Base-by-base conservation (phyloP, 2,797 vertebrate genomes). In the Bradypus variegatus region DNA sequence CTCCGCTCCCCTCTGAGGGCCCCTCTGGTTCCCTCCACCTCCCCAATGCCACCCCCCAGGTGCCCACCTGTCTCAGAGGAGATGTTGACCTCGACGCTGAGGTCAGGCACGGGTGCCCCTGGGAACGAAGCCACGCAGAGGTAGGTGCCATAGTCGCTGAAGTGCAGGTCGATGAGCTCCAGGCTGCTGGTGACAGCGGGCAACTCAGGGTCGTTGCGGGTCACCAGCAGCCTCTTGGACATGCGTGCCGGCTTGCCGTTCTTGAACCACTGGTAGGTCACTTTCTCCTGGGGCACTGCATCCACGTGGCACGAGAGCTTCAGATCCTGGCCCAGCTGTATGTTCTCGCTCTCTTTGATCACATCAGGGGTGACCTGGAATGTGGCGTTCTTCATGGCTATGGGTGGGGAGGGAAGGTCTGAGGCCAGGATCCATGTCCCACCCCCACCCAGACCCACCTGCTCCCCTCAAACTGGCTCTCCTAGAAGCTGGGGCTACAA, bases 341-440 rank as follows among this genome's bases (percentile, higher is more conserved):
- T 99, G 96, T 97, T 99, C 97, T 99, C 99, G 0, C 98, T 98
- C 96, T 99, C 99, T 96, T 99, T 99, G 98, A 99, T 99, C 93
- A 98, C 98, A 75, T 99, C 99, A 0, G 99, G 99, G 1, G 99
- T 99, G 95, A 99, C 99, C 96, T 99, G 99, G 97, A 99, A 99
- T 0, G 99, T 99, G 95, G 98, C 97, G 36, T 99, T 99, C 96
- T 97, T 98, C 98, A 99, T 99, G 36, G 98, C 99, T 99, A 92
- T 8, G 38, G 55, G 83, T 8, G 38, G 92, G 41, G 76, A 90
- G n/a, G 89, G 18, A 31, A 41, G 29, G 14, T 62, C 83, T 84
- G 76, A 53, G 38, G 31, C 70, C 31, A 27, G 73, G 6, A 11
- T 38, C 84, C 64, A 4, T 31, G 58, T 72, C 64, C 73, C 21